Conservation (phyloP, 2,888 invertebrate species). For the Mythimna albipuncta region DNA sequence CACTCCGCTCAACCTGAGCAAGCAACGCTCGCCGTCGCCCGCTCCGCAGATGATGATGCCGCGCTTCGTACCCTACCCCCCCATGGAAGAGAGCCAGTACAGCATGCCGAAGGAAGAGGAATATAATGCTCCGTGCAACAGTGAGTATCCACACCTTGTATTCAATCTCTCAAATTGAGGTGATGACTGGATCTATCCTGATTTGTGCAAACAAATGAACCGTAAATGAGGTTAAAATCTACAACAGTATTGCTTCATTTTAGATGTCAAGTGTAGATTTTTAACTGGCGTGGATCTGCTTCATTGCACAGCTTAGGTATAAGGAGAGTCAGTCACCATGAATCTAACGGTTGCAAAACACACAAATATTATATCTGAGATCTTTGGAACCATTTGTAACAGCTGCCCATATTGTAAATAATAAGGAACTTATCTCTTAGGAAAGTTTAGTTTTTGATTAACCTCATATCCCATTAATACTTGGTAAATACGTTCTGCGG, state of each 20-base stretch:
- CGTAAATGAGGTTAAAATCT: too few relatives aligned
- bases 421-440: neutral
- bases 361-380: neutral
- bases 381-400: neutral
- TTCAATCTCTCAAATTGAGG: neutral
- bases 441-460: slow-evolving; percentile 5
- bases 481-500: slow-evolving; percentile 1
- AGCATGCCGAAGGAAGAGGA: slow-evolving; percentile 87
- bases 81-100: slow-evolving; percentile 85
- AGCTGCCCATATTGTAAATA: neutral
- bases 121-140: slow-evolving; percentile 82
- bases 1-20: slow-evolving; percentile 96
- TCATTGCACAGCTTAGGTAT: neutral
- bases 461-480: slow-evolving; percentile 10
- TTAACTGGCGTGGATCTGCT: neutral
- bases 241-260: neutral
- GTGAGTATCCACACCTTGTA: slow-evolving; percentile 73
- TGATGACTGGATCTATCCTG: neutral
- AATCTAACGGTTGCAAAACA: neutral
- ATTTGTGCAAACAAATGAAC: neutral
- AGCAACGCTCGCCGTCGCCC: slow-evolving; percentile 93
- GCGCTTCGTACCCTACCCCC: slow-evolving; percentile 88
- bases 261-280: neutral
- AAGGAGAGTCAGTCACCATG: neutral
- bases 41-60: slow-evolving; percentile 90